Percentiles rank a stretch among this genome's conserved stretches.
These are phyloP conservation scores for Eurystomus glaucurus DNA, from an alignment of 2,797 vertebrate species.

Conservation along the genomic window DNA sequence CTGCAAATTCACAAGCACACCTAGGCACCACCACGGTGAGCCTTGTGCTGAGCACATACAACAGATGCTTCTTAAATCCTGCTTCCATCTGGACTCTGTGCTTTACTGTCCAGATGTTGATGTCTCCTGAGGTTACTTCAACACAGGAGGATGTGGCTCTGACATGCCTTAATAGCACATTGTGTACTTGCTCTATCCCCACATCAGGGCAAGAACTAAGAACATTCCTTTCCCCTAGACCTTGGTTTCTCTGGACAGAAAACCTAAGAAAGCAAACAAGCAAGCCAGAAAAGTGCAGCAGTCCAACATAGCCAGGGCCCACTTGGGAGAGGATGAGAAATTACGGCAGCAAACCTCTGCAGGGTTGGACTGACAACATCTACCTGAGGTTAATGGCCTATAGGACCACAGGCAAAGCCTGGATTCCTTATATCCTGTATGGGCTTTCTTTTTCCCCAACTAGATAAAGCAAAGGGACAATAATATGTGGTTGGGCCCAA, in stretches of 20 bases:
- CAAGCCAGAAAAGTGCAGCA: accelerated
- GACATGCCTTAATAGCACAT: neutral
- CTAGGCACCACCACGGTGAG: accelerated
- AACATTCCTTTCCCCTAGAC: neutral
- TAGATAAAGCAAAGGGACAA: neutral
- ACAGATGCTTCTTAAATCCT: neutral
- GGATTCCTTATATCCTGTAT: neutral
- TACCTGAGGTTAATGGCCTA: accelerated
- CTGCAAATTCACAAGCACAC: neutral
- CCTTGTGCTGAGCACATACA: accelerated
- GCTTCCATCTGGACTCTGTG: neutral
- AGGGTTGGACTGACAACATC: neutral
- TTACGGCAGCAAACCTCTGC: neutral
- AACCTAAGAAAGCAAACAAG: neutral
- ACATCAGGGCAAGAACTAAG: neutral
- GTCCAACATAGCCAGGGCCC: neutral
- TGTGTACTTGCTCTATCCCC: neutral
- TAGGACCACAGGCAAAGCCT: neutral
- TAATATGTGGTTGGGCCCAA: neutral
- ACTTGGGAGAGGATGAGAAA: neutral
- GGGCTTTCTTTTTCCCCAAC: neutral
- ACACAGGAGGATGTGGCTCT: neutral
- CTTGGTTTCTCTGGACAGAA: neutral
- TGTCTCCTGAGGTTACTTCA: neutral
- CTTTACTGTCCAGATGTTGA: neutral